These are phyloP conservation scores for Mylabris sibirica DNA, from an alignment of 2,888 invertebrate species.

Conservation along the genomic window DNA sequence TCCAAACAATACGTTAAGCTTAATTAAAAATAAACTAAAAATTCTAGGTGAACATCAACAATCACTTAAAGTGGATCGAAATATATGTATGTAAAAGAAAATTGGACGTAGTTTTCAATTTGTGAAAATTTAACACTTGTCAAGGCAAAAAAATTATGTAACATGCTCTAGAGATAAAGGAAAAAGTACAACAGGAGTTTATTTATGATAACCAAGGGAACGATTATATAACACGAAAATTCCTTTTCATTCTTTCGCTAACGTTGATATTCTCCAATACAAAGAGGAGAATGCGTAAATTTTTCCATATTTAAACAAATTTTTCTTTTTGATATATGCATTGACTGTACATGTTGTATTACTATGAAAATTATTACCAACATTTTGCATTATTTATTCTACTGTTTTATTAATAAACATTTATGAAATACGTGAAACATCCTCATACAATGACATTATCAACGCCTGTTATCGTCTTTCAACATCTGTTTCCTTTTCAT, in stretches of 20 bases:
- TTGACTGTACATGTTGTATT: background rate
- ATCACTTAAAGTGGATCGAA: background rate
- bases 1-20: background rate
- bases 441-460: background rate
- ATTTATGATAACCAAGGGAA: conserved; percentile 10
- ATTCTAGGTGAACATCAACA: background rate
- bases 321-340: background rate
- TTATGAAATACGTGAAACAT: background rate
- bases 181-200: background rate
- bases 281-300: background rate
- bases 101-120: background rate
- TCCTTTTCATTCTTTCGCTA: background rate
- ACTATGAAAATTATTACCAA: background rate
- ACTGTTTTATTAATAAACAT: background rate
- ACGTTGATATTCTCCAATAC: background rate
- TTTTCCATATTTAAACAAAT: background rate
- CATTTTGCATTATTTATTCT: background rate
- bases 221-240: conserved; percentile 4
- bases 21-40: background rate
- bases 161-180: background rate
- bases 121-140: background rate
- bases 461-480: background rate
- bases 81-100: background rate
- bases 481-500: background rate
- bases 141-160: background rate